A percentile compares a stretch with the other conserved stretches of the same genome.
phyloP scores from a whole-genome alignment of 2,888 invertebrate species.

The Cephalotes varians region DNA sequence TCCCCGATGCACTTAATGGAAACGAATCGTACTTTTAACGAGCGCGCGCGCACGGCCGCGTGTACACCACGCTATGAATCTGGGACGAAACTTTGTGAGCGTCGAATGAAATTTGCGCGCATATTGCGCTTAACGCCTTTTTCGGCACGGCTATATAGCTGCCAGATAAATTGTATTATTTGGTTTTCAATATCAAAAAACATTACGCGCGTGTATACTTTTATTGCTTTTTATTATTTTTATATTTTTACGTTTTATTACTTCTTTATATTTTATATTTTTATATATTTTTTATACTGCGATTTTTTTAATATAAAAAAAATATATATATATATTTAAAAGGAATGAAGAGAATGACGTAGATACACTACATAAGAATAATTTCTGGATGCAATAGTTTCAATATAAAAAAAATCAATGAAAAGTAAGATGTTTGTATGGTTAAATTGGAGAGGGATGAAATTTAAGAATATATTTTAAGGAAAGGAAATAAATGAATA shows the following conservation, averaged over 20 bases:
- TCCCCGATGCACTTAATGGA: constrained; percentile 67
- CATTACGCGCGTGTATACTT: neutral
- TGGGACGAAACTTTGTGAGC: constrained; percentile 28
- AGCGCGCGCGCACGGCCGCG: neutral
- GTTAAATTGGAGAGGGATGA: too few relatives aligned
- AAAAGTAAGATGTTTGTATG: too few relatives aligned
- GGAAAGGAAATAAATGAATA: too few relatives aligned
- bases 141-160: neutral
- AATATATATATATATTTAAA: neutral
- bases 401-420: too few relatives aligned
- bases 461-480: too few relatives aligned
- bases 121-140: constrained; percentile 15
- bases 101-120: constrained; percentile 26
- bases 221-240: constrained; percentile 19
- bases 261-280: neutral
- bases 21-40: constrained; percentile 71
- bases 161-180: constrained; percentile 19
- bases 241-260: neutral
- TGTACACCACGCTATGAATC: neutral
- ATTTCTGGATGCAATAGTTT: neutral
- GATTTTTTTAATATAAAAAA: neutral
- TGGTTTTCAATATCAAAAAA: neutral
- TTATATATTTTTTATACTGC: neutral
- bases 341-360: neutral
- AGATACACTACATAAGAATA: neutral